Evolutionary conservation across 2,113 vertebrate genomes (phyloP), one percentile per base, ranked within the genome.

Genomic region (Etheostoma cragini): DNA sequence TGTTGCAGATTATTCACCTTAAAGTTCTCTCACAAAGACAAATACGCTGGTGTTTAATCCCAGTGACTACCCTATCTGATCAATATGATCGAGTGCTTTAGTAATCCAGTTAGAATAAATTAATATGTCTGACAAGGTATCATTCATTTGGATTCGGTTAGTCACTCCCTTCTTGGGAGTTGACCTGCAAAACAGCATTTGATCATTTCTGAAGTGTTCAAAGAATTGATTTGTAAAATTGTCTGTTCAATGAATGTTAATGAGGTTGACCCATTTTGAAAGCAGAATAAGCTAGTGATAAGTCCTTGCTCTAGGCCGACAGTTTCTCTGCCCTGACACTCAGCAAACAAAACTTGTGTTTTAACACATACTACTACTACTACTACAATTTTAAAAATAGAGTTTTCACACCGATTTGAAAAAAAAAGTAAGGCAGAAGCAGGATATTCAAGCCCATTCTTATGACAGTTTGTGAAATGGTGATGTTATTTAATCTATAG

Each of bases 41-140:
- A 71, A 26, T 53, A 52, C 3, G 4, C 24, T 45, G 30, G 6
- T 63, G 19, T 42, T 63, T 42, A 2, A 50, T 68, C 17, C 33
- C 42, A 66, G 46, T 53, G 56, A 53, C 69, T 53, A 49, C 42
- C 30, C 47, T 62, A 60, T 33, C 46, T 30, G 71, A 66, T 84
- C 71, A 42, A 71, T 68, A 62, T 54, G 26, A 61, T 13, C 7
- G 33, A 60, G 12, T 17, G 22, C 24, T 82, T 54, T 33, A 21
- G 42, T 11, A 50, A 71, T 57, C 45, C n/a, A 66, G 26, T 65
- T 45, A 8, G 62, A 72, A 78, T 42, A 62, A 68, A 89, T 81
- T 21, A 42, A 47, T 24, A 54, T 60, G 69, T 42, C 35, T 4
- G 19, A 71, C 49, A 35, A 15, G 14, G 67, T 14, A 38, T 63